These are phyloP conservation scores for Meleagris gallopavo DNA, from an alignment of 2,113 vertebrate species.

Conservation along the genomic window DNA sequence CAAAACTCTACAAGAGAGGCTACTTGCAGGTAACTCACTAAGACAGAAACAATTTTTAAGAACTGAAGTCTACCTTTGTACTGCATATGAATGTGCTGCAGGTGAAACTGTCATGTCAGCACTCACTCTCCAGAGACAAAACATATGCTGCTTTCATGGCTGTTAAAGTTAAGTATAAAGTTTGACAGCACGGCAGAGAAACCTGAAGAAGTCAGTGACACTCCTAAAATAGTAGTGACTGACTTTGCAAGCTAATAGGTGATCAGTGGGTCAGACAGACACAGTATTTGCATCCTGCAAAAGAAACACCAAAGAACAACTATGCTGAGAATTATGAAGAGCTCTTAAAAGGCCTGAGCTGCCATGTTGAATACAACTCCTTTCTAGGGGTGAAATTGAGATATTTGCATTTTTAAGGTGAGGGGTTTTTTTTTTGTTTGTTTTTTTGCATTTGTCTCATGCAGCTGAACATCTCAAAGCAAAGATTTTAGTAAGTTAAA, in stretches of 20 bases:
- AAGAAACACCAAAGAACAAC: not conserved
- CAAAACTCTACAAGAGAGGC: not conserved
- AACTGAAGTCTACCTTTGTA: not conserved
- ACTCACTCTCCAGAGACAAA: not conserved
- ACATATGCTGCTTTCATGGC: not conserved
- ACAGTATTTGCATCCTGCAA: not conserved
- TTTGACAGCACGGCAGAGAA: slow-evolving; percentile 1
- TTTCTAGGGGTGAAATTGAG: not conserved
- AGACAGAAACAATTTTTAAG: not conserved
- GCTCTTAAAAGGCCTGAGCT: not conserved
- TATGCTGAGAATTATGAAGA: not conserved
- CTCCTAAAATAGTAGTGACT: not conserved
- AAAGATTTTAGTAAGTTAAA: not conserved
- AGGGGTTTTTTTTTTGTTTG: not conserved
- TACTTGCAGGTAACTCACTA: not conserved
- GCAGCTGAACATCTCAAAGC: not conserved
- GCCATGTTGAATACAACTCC: not conserved
- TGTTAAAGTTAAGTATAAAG: not conserved
- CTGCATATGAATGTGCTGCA: not conserved
- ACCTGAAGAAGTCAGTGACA: not conserved
- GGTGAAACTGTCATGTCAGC: not conserved
- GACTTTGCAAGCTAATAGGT: not conserved
- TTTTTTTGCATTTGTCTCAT: not conserved
- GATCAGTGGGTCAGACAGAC: not conserved
- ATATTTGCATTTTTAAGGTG: not conserved